Evolutionary conservation across 2,113 vertebrate genomes (phyloP).

Genomic region (Notechis scutatus): DNA sequence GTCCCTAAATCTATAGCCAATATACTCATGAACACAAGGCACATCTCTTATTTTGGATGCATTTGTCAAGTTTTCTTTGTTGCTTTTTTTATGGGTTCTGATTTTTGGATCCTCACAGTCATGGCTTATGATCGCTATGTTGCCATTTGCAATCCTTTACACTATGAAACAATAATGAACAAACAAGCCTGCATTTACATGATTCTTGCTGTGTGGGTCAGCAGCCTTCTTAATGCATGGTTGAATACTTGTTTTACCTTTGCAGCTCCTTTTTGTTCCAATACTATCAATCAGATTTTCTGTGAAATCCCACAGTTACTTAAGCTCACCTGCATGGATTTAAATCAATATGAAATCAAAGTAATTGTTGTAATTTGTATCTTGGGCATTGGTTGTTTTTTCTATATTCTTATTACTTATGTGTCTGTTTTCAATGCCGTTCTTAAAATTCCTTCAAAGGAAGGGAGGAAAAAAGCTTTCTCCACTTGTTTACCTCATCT

Average conservation of each 20-base stretch:
- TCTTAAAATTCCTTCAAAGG: background rate
- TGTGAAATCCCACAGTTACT: background rate
- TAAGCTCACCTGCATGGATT: background rate
- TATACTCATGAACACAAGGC: background rate
- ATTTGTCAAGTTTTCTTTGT: background rate
- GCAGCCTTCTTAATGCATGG: background rate
- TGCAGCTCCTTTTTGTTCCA: background rate
- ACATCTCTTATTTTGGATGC: background rate
- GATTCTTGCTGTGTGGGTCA: background rate
- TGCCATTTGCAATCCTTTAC: constrained; percentile 1
- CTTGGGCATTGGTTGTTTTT: background rate
- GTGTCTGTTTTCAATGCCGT: background rate
- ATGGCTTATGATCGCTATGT: background rate
- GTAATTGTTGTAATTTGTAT: background rate
- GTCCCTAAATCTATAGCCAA: background rate
- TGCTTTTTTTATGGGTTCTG: background rate
- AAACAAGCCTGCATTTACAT: background rate
- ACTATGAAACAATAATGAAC: background rate
- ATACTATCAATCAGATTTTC: background rate
- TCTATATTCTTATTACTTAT: background rate
- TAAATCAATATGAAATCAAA: background rate
- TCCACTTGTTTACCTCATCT: background rate
- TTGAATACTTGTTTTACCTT: background rate
- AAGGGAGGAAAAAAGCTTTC: background rate
- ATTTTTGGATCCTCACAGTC: background rate